Evolutionary conservation across 2,888 invertebrate genomes (phyloP), one percentile per base, ranked within the genome.

Genomic region (Heliconius charithonia): DNA sequence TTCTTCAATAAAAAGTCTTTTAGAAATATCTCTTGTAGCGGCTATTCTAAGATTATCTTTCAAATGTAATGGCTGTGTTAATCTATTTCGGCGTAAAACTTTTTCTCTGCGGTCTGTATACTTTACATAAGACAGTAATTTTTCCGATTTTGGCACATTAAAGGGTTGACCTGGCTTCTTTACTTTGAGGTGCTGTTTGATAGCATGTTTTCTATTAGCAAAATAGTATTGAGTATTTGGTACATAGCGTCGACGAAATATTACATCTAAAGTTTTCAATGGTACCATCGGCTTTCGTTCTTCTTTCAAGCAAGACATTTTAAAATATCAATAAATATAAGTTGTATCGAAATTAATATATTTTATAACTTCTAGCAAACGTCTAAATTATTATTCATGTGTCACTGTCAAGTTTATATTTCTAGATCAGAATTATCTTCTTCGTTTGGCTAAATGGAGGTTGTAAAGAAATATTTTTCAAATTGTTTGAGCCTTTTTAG

Each of bases 1-100:
- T 83, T 96, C 95, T 86, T 95, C 91, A 37, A 96, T 92, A 78
- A 94, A 96, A 70, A 96, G 90, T 78, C 96, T 90, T 82, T 95
- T 92, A 51, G 96, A 92, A 82, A 96, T 89, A 85, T 96, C 96
- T 83, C 92, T 89, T 2, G 91, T 91, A 19, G 93, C 91, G n/a
- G 93, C 92, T 77, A 93, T 89, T 81, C 85, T 91, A 78, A 93
- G 84, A 82, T 93, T 94, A 83, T 93, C 94, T 85, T 95, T 95
- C 76, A 90, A 83, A 76, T 89, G 88, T 75, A 95, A 84, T 19
- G 94, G 93, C 81, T 91, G 89, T 29, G 85, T 81, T 79, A 92
- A 84, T 82, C 90, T 89, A 74, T 89, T 85, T 78, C 83, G 87
- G 41, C 86, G 81, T n/a, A 82, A 83, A 29, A 90, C 77, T 83